These are phyloP conservation scores for Diplazon laetatorius DNA, from an alignment of 2,888 invertebrate species.

Conservation along the genomic window DNA sequence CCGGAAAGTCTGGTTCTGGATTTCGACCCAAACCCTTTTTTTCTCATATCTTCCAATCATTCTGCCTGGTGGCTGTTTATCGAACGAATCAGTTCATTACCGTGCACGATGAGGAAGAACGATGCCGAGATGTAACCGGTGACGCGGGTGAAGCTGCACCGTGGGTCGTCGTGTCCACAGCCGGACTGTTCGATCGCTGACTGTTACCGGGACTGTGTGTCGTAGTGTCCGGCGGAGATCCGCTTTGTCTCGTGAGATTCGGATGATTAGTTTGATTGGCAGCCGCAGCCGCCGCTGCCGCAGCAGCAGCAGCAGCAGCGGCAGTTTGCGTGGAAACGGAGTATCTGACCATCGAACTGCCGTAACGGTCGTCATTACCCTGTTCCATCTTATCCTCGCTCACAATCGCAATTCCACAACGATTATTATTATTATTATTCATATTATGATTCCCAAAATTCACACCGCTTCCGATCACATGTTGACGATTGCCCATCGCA, in stretches of 20 bases:
- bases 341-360: constrained; percentile 84
- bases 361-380: constrained; percentile 75
- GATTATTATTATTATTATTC: constrained; percentile 72
- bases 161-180: constrained; percentile 81
- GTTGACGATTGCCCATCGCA: constrained; percentile 60
- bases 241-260: constrained; percentile 80
- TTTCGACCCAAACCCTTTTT: no score
- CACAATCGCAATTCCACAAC: constrained; percentile 71
- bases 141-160: constrained; percentile 81
- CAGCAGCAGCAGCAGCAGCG: constrained; percentile 56
- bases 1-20: no score
- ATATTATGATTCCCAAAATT: no score
- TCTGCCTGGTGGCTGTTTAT: no score
- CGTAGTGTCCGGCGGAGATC: constrained; percentile 92
- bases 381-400: constrained; percentile 73
- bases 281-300: no score
- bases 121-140: constrained; percentile 75
- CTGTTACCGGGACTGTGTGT: constrained; percentile 89
- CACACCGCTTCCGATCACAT: constrained; percentile 74
- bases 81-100: constrained; percentile 63
- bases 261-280: constrained; percentile 76
- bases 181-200: constrained; percentile 80
- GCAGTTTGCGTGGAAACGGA: constrained; percentile 90
- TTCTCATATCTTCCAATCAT: no score
- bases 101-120: constrained; percentile 72